Conservation (phyloP, 2,113 vertebrate species). For the Cephalopholis sonnerati region DNA sequence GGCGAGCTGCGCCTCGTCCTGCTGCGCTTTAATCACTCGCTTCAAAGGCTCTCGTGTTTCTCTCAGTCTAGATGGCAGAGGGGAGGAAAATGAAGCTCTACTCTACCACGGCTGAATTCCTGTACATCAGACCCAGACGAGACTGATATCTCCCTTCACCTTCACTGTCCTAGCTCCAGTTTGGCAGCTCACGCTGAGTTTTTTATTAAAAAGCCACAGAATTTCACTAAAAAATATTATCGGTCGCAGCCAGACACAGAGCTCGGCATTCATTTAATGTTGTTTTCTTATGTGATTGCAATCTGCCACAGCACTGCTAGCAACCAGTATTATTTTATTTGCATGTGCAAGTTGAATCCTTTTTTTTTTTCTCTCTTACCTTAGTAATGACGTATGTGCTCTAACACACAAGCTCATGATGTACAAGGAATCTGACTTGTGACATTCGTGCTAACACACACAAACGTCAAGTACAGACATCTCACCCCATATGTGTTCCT, state of each 20-base stretch:
- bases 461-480: background rate
- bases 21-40: slow-evolving; percentile 78
- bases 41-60: slow-evolving; percentile 71
- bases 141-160: slow-evolving; percentile 64
- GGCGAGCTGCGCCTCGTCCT: slow-evolving; percentile 57
- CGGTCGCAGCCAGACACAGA: slow-evolving; percentile 46
- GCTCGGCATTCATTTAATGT: slow-evolving; percentile 42
- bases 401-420: background rate
- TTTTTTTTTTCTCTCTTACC: background rate
- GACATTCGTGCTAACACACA: slow-evolving; percentile 22
- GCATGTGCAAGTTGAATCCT: slow-evolving; percentile 19
- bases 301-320: slow-evolving; percentile 38
- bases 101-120: slow-evolving; percentile 51
- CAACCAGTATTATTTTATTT: slow-evolving; percentile 49
- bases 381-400: background rate
- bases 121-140: slow-evolving; percentile 50
- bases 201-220: slow-evolving; percentile 40
- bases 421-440: background rate
- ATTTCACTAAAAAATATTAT: slow-evolving; percentile 53
- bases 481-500: slow-evolving; percentile 11
- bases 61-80: slow-evolving; percentile 42
- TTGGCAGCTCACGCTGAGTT: slow-evolving; percentile 45
- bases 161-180: slow-evolving; percentile 58
- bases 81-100: slow-evolving; percentile 53
- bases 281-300: slow-evolving; percentile 47